phyloP scores from a whole-genome alignment of 2,113 vertebrate genomes.

The Pterocles burchelli region DNA sequence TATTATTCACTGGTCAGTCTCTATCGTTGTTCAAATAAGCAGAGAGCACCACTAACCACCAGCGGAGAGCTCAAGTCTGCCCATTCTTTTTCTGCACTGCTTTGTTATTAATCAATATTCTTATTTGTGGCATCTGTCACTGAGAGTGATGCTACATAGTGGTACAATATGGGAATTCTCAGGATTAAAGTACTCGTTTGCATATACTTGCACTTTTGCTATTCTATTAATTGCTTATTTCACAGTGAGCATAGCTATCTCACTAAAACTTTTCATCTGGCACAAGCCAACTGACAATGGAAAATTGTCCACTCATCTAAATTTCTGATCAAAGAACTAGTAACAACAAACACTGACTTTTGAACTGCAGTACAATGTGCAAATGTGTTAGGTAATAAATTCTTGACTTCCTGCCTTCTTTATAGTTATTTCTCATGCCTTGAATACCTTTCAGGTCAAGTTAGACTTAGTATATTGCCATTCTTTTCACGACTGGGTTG shows the following conservation, averaged over 20 bases:
- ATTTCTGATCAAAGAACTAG: neutral
- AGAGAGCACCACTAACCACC: neutral
- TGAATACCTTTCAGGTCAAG: neutral
- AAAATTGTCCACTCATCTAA: neutral
- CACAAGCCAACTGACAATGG: neutral
- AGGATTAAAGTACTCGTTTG: neutral
- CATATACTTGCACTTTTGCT: neutral
- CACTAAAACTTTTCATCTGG: neutral
- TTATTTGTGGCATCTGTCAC: constrained; percentile 4
- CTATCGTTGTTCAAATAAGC: neutral
- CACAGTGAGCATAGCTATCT: neutral
- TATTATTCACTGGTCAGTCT: neutral
- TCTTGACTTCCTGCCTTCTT: neutral
- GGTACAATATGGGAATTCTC: neutral
- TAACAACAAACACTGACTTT: neutral
- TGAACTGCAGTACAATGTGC: neutral
- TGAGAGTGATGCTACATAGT: neutral
- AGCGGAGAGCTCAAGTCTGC: neutral
- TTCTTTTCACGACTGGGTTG: neutral
- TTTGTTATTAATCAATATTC: constrained; percentile 32
- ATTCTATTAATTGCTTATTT: constrained; percentile 45
- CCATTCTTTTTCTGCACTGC: neutral
- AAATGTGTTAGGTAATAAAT: neutral
- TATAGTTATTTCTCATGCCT: neutral
- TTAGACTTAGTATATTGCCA: neutral